phyloP scores from a whole-genome alignment of 2,113 vertebrate species.

The Mirounga angustirostris region DNA sequence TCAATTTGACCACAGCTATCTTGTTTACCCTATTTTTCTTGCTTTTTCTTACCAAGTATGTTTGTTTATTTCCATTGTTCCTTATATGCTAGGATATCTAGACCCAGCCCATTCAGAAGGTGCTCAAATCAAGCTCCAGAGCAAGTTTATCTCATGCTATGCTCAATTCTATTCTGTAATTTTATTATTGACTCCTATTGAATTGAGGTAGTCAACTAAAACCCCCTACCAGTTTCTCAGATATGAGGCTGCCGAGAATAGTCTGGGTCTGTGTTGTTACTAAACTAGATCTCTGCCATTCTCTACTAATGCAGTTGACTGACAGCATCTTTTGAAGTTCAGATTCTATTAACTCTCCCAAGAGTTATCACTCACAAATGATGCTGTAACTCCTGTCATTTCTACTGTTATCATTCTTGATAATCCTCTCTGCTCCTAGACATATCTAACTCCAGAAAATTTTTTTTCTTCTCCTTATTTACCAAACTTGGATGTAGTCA shows the following conservation, averaged over 20 bases:
- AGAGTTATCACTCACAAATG: conserved; percentile 24
- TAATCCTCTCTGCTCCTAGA: conserved; percentile 5
- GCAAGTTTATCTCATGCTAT: neutral
- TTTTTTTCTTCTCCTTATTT: conserved; percentile 9
- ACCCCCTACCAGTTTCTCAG: neutral
- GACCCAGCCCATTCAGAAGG: neutral
- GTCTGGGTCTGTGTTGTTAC: neutral
- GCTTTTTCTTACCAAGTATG: conserved; percentile 9
- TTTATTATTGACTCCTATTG: conserved; percentile 5
- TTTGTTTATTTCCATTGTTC: neutral
- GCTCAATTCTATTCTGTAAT: conserved; percentile 18
- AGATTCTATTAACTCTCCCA: neutral
- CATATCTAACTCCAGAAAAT: neutral
- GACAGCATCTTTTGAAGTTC: neutral
- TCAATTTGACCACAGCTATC: neutral
- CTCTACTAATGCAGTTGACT: conserved; percentile 2
- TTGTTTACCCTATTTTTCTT: neutral
- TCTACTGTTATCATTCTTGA: conserved; percentile 12
- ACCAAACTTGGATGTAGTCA: neutral
- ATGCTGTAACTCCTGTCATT: neutral
- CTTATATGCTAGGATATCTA: neutral
- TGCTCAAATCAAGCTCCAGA: neutral
- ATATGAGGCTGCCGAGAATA: neutral
- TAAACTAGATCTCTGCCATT: conserved; percentile 23
- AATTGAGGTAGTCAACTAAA: neutral